Evolutionary conservation across 92 coral and sea anemone species (phyloP).

Genomic region (Parazoanthus atlanticus): DNA sequence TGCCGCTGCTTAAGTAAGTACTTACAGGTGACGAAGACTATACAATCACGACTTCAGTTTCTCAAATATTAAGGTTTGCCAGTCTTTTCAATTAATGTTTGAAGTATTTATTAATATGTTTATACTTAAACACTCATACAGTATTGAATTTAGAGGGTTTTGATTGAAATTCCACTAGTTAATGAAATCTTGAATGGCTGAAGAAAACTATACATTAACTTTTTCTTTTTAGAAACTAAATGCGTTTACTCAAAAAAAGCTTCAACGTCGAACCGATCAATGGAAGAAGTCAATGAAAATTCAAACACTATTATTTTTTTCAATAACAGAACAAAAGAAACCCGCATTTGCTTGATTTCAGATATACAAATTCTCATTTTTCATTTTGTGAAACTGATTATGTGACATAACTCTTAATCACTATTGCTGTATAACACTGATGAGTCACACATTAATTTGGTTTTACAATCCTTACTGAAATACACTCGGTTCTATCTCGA

Average conservation of each 20-base stretch:
- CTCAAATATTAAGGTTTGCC: too few relatives aligned
- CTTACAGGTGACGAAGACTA: too few relatives aligned
- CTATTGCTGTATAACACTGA: background rate
- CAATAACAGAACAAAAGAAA: background rate
- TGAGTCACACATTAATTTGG: background rate
- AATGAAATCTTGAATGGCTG: too few relatives aligned
- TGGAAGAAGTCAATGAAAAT: background rate
- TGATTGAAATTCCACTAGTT: too few relatives aligned
- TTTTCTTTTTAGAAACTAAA: background rate
- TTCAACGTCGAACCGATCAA: conserved; percentile 1
- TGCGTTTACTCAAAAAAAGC: background rate
- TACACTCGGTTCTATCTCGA: background rate
- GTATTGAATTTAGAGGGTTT: too few relatives aligned
- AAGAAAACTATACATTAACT: background rate
- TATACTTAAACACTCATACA: too few relatives aligned
- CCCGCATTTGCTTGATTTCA: background rate
- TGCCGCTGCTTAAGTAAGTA: too few relatives aligned
- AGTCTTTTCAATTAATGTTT: too few relatives aligned
- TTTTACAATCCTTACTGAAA: background rate
- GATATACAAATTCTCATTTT: background rate
- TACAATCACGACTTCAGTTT: too few relatives aligned
- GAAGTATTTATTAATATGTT: too few relatives aligned
- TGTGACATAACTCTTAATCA: background rate
- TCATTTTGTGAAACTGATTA: background rate
- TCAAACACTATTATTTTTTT: background rate